These are phyloP conservation scores for Nomada fucata DNA, from an alignment of 2,888 invertebrate species.

Conservation along the genomic window DNA sequence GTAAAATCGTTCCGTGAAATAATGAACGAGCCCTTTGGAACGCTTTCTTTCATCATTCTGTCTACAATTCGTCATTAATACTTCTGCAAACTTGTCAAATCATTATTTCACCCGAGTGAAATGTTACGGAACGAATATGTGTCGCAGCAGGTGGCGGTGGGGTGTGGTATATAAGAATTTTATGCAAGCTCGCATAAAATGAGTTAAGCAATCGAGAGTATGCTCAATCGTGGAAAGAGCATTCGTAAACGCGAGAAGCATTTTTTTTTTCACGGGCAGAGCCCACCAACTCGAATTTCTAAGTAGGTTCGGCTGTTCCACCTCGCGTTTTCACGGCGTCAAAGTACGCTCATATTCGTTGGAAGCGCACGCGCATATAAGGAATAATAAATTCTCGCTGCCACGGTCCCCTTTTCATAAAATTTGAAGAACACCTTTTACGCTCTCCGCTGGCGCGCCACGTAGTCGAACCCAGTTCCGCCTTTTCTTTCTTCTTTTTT, in stretches of 20 bases:
- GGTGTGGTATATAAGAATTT: not conserved
- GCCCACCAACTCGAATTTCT: not conserved
- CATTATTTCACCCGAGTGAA: not conserved
- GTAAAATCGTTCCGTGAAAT: too few species aligned
- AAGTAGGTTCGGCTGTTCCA: slow-evolving; percentile 20
- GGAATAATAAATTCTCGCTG: slow-evolving; percentile 53
- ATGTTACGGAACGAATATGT: not conserved
- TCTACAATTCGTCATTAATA: too few species aligned
- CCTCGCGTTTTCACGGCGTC: slow-evolving; percentile 31
- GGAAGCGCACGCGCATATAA: slow-evolving; percentile 25
- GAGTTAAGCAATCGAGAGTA: not conserved
- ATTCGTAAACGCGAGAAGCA: slow-evolving; percentile 10
- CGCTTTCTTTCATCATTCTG: too few species aligned
- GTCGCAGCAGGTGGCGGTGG: not conserved
- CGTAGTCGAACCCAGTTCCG: slow-evolving; percentile 29
- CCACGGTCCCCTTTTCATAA: slow-evolving; percentile 52
- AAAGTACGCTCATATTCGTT: slow-evolving; percentile 41
- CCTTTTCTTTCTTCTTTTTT: slow-evolving; percentile 3
- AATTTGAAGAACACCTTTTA: slow-evolving; percentile 60
- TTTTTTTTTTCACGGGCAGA: slow-evolving; percentile 1
- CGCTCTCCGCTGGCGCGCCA: slow-evolving; percentile 9
- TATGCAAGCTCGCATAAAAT: not conserved
- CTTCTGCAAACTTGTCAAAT: too few species aligned
- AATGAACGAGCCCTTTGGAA: too few species aligned
- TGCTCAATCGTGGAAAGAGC: slow-evolving; percentile 20